Percentiles rank a stretch among this genome's conserved stretches.
Conservation (phyloP, 2,888 invertebrate genomes). For the Pseudococcus longispinus region DNA sequence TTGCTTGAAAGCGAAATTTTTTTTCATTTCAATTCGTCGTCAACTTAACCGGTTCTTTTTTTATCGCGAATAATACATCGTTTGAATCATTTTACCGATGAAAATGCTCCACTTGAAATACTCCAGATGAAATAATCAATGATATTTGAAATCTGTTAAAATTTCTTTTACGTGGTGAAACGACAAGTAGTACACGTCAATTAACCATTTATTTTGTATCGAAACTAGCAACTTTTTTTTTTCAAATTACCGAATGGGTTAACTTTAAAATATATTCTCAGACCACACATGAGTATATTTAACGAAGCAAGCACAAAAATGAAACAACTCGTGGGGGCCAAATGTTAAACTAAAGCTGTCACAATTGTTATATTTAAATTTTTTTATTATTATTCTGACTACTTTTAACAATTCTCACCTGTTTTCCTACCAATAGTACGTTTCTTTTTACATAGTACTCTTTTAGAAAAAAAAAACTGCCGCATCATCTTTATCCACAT, state of each 20-base stretch:
- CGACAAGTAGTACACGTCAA: background rate
- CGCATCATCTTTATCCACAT: slow-evolving; percentile 40
- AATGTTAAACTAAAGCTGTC: slow-evolving; percentile 55
- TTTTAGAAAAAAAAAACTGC: slow-evolving; percentile 19
- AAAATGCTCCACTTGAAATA: background rate
- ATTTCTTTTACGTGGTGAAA: background rate
- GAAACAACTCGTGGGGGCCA: slow-evolving; percentile 50
- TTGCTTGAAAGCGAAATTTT: background rate
- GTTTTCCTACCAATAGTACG: slow-evolving; percentile 47
- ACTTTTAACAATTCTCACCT: slow-evolving; percentile 56
- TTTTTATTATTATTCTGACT: slow-evolving; percentile 55
- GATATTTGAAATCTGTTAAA: background rate
- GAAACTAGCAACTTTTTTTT: slow-evolving; percentile 19
- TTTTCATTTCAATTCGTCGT: background rate
- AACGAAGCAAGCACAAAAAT: slow-evolving; percentile 46
- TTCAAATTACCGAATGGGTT: slow-evolving; percentile 11
- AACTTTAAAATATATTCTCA: background rate
- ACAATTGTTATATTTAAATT: slow-evolving; percentile 56
- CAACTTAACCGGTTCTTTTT: background rate
- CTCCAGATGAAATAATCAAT: background rate
- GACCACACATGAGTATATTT: slow-evolving; percentile 45
- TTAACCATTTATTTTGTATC: background rate
- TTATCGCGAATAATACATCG: background rate
- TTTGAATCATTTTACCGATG: too few species aligned
- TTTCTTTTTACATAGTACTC: slow-evolving; percentile 44